These are phyloP conservation scores for Carollia perspicillata DNA, from an alignment of 2,113 vertebrate species.

Conservation along the genomic window DNA sequence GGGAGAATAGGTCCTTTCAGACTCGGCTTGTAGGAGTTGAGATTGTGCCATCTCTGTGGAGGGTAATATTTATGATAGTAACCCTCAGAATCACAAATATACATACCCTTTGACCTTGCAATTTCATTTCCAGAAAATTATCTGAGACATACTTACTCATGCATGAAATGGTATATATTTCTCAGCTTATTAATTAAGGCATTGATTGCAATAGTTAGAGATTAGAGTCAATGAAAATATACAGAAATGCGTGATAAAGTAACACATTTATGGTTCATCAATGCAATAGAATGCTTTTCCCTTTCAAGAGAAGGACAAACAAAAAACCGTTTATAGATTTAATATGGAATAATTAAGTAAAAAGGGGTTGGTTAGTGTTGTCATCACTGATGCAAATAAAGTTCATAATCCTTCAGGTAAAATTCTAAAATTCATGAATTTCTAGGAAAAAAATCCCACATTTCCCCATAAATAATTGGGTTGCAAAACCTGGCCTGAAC, in stretches of 20 bases:
- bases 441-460: neutral
- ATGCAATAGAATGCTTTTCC: neutral
- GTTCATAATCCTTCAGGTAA: neutral
- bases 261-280: neutral
- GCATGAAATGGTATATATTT: neutral
- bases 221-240: neutral
- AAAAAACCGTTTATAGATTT: neutral
- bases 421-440: neutral
- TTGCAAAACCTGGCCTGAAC: neutral
- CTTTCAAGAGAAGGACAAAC: neutral
- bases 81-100: neutral
- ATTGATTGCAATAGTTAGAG: neutral
- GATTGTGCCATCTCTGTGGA: neutral
- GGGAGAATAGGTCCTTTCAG: neutral
- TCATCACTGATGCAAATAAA: neutral
- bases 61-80: neutral
- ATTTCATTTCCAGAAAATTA: neutral
- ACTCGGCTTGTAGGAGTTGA: neutral
- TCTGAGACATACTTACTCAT: neutral
- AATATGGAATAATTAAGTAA: neutral
- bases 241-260: neutral
- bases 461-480: neutral
- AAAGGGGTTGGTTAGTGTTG: neutral
- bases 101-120: neutral
- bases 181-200: neutral